Conservation (phyloP, 1,140 invertebrate species). For the Tetranychus cinnabarinus region DNA sequence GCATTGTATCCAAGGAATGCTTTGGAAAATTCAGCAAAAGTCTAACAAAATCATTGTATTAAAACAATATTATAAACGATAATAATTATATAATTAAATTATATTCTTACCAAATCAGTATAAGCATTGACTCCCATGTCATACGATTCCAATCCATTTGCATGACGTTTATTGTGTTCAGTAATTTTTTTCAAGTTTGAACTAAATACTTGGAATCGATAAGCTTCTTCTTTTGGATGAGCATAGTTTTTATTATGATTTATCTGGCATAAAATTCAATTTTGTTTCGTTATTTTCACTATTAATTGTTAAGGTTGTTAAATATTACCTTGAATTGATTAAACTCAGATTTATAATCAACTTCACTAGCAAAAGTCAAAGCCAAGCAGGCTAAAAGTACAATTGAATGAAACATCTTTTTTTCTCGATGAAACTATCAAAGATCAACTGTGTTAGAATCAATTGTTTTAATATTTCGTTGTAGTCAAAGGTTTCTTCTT, state of each 20-base stretch:
- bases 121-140: constrained; percentile 20
- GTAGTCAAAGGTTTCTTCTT: too few relatives aligned
- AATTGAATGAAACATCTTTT: neutral
- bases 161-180: constrained; percentile 8
- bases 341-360: neutral
- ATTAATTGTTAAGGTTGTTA: too few relatives aligned
- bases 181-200: constrained; percentile 6
- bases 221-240: constrained; percentile 5
- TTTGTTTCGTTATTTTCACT: neutral
- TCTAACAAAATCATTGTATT: too few relatives aligned
- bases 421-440: too few relatives aligned
- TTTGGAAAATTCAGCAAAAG: too few relatives aligned
- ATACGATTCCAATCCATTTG: constrained; percentile 16
- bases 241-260: neutral
- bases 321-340: neutral
- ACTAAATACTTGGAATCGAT: constrained; percentile 9
- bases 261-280: neutral
- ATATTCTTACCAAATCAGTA: constrained; percentile 12
- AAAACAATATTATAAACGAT: too few relatives aligned
- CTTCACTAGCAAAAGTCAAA: neutral
- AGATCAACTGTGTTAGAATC: too few relatives aligned
- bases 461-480: too few relatives aligned
- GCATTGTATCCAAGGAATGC: too few relatives aligned
- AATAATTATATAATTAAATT: too few relatives aligned
- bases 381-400: neutral